Evolutionary conservation across 1,140 invertebrate genomes (phyloP).

Genomic region (Pollicipes pollicipes): DNA sequence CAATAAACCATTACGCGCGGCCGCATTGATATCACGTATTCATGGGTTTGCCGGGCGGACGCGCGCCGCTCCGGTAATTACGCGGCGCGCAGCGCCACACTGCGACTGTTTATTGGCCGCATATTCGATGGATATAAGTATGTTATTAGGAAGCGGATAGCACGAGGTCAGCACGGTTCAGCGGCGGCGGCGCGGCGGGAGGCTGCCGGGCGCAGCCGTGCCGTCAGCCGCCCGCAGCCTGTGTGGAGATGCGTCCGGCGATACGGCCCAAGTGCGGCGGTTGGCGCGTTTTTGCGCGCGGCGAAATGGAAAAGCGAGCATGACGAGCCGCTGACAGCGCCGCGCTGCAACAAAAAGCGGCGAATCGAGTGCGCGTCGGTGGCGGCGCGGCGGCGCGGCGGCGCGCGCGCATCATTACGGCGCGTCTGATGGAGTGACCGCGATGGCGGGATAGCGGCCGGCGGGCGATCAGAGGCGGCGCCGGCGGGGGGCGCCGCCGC

Average conservation of each 20-base stretch:
- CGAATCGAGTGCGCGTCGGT: background rate
- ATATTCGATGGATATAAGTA: background rate
- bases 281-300: background rate
- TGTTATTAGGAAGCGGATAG: background rate
- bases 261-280: background rate
- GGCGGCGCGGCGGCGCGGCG: too few species aligned
- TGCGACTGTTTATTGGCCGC: background rate
- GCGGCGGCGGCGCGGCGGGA: too few species aligned
- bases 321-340: background rate
- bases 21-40: background rate
- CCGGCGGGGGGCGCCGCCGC: too few species aligned
- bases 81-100: background rate
- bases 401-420: background rate
- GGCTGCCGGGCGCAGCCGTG: too few species aligned
- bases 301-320: background rate
- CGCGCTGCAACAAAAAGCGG: background rate
- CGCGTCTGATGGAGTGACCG: background rate
- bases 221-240: too few species aligned
- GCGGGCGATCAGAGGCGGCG: background rate
- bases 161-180: background rate
- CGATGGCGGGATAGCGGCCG: too few species aligned
- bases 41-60: background rate
- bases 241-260: background rate
- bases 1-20: background rate
- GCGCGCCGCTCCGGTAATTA: background rate